Evolutionary conservation across 1,140 invertebrate genomes (phyloP).

Genomic region (Maconellicoccus hirsutus): DNA sequence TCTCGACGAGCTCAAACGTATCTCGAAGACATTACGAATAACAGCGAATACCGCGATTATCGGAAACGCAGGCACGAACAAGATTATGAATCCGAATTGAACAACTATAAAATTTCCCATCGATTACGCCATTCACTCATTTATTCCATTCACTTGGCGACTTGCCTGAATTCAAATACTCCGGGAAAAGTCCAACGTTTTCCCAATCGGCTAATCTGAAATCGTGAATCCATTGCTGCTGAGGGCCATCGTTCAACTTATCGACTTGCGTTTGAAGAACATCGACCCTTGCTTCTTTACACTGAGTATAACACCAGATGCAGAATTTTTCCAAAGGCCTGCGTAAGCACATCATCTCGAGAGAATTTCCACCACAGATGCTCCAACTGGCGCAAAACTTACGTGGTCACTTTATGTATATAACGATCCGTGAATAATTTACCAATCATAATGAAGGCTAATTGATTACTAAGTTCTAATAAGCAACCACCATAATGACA

Average conservation of each 20-base stretch:
- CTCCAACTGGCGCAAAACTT: slow-evolving; percentile 23
- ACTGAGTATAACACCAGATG: not conserved
- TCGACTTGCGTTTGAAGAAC: slow-evolving; percentile 18
- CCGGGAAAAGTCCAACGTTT: slow-evolving; percentile 81
- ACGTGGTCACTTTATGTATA: slow-evolving; percentile 62
- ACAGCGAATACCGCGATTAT: slow-evolving; percentile 77
- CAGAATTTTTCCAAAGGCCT: too few relatives aligned
- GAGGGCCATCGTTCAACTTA: slow-evolving; percentile 30
- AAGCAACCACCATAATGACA: slow-evolving; percentile 81
- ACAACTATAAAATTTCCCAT: slow-evolving; percentile 60
- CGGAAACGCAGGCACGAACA: slow-evolving; percentile 83
- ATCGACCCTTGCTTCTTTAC: not conserved
- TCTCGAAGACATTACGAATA: slow-evolving; percentile 81
- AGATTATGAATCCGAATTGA: slow-evolving; percentile 84
- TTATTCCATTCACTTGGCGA: too few relatives aligned
- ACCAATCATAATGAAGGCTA: slow-evolving; percentile 93
- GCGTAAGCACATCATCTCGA: too few relatives aligned
- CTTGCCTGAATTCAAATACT: too few relatives aligned
- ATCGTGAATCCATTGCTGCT: slow-evolving; percentile 70
- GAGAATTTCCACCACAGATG: too few relatives aligned
- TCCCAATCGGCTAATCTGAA: slow-evolving; percentile 82
- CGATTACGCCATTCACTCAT: too few relatives aligned
- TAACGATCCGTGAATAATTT: slow-evolving; percentile 90
- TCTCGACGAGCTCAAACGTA: slow-evolving; percentile 77
- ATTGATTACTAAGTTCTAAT: slow-evolving; percentile 85